These are phyloP conservation scores for Anolis sagrei DNA, from an alignment of 2,113 vertebrate species.

Conservation along the genomic window DNA sequence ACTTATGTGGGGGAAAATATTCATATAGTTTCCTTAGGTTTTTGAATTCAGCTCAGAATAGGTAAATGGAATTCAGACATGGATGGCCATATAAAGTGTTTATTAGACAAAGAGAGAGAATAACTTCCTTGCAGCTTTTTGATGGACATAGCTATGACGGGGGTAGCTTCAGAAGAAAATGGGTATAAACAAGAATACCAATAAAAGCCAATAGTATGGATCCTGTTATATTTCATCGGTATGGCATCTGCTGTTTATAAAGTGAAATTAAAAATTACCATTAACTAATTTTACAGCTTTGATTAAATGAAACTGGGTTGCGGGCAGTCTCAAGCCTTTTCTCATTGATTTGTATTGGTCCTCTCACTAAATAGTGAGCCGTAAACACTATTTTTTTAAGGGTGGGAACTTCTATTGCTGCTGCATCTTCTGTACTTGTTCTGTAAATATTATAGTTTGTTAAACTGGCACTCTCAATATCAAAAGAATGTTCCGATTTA, in stretches of 20 bases:
- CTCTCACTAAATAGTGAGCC: neutral
- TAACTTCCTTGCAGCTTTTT: neutral
- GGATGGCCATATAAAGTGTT: slow-evolving; percentile 19
- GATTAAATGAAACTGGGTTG: neutral
- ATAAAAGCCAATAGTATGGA: neutral
- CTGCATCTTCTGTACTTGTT: neutral
- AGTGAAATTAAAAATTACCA: neutral
- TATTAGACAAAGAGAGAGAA: fast-evolving
- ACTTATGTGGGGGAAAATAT: neutral
- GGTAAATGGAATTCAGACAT: neutral
- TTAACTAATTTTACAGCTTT: neutral
- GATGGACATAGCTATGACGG: neutral
- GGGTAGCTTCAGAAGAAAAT: too few species aligned
- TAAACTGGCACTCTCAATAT: neutral
- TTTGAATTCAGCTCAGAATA: neutral
- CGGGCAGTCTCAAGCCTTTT: neutral
- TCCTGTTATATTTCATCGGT: neutral
- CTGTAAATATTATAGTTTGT: neutral
- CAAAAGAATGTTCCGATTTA: slow-evolving; percentile 1
- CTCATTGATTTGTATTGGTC: neutral
- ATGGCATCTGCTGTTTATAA: neutral
- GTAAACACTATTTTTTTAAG: fast-evolving
- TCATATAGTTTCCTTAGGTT: neutral
- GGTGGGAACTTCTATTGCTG: neutral
- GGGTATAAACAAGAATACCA: neutral